Evolutionary conservation across 2,797 vertebrate species (phyloP), one percentile per base, ranked within the genome.

Genomic region (Phyllotis vaccarum): DNA sequence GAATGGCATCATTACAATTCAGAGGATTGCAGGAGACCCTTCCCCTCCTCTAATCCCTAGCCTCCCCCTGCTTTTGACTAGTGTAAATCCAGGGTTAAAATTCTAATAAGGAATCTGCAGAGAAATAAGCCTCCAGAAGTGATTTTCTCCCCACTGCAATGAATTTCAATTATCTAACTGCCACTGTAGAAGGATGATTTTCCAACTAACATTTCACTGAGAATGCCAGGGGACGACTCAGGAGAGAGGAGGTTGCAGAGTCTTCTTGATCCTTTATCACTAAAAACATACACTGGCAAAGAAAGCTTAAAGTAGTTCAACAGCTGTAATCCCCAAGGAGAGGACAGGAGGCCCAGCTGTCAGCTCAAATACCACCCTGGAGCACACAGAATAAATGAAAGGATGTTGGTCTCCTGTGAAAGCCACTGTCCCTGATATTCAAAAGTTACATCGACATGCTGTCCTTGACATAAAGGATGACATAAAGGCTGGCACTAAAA

Each of bases 111-210:
- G 64, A 86, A 82, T 95, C 58, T 83, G 13, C 52, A 92, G 49
- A 81, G 22, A 82, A 94, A 93, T 62, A 97, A 56, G n/a, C 62
- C 78, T 87, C 64, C 29, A 88, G 94, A 95, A 92, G 64, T 54
- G 72, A 93, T 90, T 96, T 72, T 89, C 54, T 90, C 54, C 74
- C 54, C 49, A 64, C 74, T 91, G 54, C 43, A 68, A 46, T 91
- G 94, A 89, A 96, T 96, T 95, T 97, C 97, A 97, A 37, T 95
- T 40, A 93, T 49, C 62, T 89, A 81, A 68, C 75, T 43, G 79
- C 62, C 24, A 66, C 54, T 46, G 6, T 64, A 79, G 52, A 58
- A 93, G 64, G 86, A 40, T 34, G 43, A 92, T 95, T 97, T 96
- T 94, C 91, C 85, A 90, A 62, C 52, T 89, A 94, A 93, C 37